Evolutionary conservation across 2,888 invertebrate genomes (phyloP), one percentile per base, ranked within the genome.

Genomic region (Rhagium mordax): DNA sequence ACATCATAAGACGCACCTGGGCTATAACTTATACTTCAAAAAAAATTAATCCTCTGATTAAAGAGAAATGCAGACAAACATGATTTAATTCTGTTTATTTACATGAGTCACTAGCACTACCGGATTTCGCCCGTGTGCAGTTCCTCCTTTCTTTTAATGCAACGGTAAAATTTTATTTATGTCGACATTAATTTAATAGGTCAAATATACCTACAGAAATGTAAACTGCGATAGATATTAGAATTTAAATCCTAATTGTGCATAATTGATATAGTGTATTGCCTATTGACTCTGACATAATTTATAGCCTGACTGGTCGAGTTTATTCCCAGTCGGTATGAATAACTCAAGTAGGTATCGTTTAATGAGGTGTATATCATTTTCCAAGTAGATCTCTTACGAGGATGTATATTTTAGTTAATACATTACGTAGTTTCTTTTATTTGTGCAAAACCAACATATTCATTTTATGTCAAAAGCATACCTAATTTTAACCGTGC

Each of bases 111-210:
- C 49, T 1, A 4, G n/a, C 16, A 33, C 29, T 59, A 51, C 64
- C 64, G 64, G 64, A 65, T 65, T 65, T 65, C 65, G 13, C 29
- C 33, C 29, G 33, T 53, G 41, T 33, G 18, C 53, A 65, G 53
- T 53, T 65, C 65, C 65, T 65, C 53, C 51, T 53, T 65, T 53
- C 65, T 53, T 53, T 33, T n/a, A 41, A 41, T 41, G n/a, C 51
- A 66, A 70, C 70, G 73, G 70, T 74, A 70, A 27, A 33, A 51
- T 18, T 48, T 72, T 69, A 68, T 72, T 57, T 57, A 68, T 64
- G 57, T 68, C 65, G 18, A 60, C 41, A 29, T 65, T 57, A 29
- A 72, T 41, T 68, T 59, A 68, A 72, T 68, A 64, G 72, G 69
- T 72, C 72, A 53, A 69, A 67, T 57, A 57, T 67, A 47, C 67